Base-by-base conservation (phyloP, 2,888 invertebrate species). In the Dorcus hopei region DNA sequence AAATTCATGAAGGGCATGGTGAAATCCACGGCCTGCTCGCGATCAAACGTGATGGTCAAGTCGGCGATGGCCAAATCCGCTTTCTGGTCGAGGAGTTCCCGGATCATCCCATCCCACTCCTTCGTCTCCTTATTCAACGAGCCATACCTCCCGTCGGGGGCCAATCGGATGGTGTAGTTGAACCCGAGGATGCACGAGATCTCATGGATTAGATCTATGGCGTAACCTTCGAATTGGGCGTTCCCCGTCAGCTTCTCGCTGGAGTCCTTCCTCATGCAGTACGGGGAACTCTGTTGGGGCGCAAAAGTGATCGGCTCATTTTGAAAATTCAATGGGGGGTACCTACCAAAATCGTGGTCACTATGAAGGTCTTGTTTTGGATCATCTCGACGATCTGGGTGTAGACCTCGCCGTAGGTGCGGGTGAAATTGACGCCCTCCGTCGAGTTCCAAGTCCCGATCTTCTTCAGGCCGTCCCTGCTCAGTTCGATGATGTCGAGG, bases 1-100 rank as follows among this genome's bases (percentile, higher is more conserved):
- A 98, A 83, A 79, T 96, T 97, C 94, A 99, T 97, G 79, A 98
- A 99, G 1, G 99, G 99, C 87, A 97, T 97, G 23, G 97, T 97
- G 79, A 99, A 99, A 80, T 98, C 98, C 2, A 97, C 96, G 54
- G 88, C 87, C 72, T 91, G 87, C 75, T 95, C 96, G 74, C 99
- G 86, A 76, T 95, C 93, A 78, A 94, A 97, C 23, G 96, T 99
- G 69, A 99, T 98, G 38, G 98, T 98, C 56, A 99, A 84, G 80
- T 98, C 97, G 8, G 97, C 98, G 50, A 99, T 93, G 1, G 97
- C 97, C 65, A 99, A 82, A 79, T 97, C 97, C 9, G 96, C 96
- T 73, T 91, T 89, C 79, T 93, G 93, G 76, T 93, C 93, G 65
- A 94, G 80, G 57, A 94, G 81, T 75, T 94, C 93, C 70, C 90